Base-by-base conservation (phyloP, 2,888 invertebrate genomes). In the Seira ritae region DNA sequence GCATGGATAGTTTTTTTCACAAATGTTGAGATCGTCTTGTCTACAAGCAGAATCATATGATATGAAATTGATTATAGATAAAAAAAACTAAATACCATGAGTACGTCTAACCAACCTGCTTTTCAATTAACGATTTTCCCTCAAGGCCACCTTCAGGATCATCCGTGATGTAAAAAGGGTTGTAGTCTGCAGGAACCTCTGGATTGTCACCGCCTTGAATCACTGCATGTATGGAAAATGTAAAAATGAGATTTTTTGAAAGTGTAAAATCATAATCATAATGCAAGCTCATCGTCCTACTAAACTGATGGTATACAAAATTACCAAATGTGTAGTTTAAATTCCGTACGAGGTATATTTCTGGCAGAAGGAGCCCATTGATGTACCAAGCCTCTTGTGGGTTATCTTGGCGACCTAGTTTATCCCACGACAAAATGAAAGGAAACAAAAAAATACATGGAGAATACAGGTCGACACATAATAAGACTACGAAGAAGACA, bases 91-190 rank as follows among this genome's bases (percentile, higher is more conserved):
- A 31, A 31, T 31, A 8, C 31, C 31, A 31, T 8, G 8, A 4
- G 31, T 2, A 31, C n/a, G n/a, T n/a, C n/a, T 6, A 60, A 60
- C 73, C 70, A 62, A 82, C 82, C 76, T 82, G 82, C 73, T 72
- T 82, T 77, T 82, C 82, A 31, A 78, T 77, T 62, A 82, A 23
- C n/a, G 82, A 82, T 68, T 77, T 82, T n/a, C 68, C 67, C 42
- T 77, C 82, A 60, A 77, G 77, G 55, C 82, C 97, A 46, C 97
- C 97, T n/a, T 97, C 93, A 0, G 96, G 94, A 91, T 97, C 97
- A 90, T 97, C 95, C 46, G 97, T 97, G 90, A 98, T 97, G 91
- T 92, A 92, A 92, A 98, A 96, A 60, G 97, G 97, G 92, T 98
- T 97, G 91, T 96, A 97, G 87, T 94, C 93, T 10, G 97, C 96